Evolutionary conservation across 2,797 vertebrate genomes (phyloP).

Genomic region (Aratinga solstitialis): DNA sequence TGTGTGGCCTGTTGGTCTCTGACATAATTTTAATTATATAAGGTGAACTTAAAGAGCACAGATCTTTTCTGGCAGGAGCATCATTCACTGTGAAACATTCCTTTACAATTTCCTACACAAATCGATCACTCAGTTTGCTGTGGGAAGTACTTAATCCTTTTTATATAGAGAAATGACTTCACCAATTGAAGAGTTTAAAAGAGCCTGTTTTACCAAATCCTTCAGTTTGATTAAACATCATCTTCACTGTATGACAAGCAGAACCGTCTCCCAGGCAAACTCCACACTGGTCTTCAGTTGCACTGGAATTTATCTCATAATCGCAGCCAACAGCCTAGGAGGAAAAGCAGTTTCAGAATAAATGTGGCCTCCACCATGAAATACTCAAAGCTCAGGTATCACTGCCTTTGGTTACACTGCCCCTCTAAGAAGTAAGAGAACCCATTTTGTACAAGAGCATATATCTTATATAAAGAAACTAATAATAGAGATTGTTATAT

Average conservation of each 20-base stretch:
- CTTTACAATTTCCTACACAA: neutral
- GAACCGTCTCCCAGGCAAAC: slow-evolving; percentile 92
- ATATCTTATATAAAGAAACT: neutral
- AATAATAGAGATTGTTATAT: neutral
- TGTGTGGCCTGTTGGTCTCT: neutral
- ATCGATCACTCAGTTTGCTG: neutral
- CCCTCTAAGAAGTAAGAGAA: neutral
- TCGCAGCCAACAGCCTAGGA: slow-evolving; percentile 92
- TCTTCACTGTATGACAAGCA: slow-evolving; percentile 87
- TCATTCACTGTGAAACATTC: neutral
- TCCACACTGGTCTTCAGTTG: slow-evolving; percentile 92
- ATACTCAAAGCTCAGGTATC: neutral
- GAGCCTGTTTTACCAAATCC: slow-evolving; percentile 83
- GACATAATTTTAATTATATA: neutral
- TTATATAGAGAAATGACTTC: neutral
- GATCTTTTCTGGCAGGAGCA: neutral
- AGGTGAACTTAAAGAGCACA: neutral
- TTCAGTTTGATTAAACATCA: slow-evolving; percentile 86
- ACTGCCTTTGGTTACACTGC: neutral
- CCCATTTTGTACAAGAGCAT: neutral
- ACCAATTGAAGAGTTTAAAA: neutral
- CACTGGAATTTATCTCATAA: slow-evolving; percentile 93
- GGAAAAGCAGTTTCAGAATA: slow-evolving; percentile 8
- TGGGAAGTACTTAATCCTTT: neutral
- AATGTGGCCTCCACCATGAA: neutral